A percentile compares a stretch with the other conserved stretches of the same genome.
Conservation (phyloP, 2,113 vertebrate genomes). For the Protobothrops flavoviridis region DNA sequence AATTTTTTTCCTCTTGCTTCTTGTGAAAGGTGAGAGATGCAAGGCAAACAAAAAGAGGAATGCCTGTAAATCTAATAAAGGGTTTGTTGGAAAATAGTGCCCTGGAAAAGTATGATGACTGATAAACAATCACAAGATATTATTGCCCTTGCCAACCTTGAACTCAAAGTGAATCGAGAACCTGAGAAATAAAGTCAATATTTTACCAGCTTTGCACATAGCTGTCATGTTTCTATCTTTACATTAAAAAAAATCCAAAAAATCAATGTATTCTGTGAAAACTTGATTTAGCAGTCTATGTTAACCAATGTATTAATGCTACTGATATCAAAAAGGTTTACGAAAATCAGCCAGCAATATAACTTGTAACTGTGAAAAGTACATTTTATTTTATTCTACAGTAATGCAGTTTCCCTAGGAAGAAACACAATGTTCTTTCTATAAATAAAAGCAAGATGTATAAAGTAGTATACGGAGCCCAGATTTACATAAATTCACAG, state of each 20-base stretch:
- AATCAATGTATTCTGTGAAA: conserved; percentile 57
- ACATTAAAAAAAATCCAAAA: conserved; percentile 37
- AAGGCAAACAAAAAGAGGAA: conserved; percentile 15
- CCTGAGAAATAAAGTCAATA: conserved; percentile 64
- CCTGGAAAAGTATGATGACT: conserved; percentile 30
- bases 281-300: conserved; percentile 52
- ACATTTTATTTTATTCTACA: conserved; percentile 35
- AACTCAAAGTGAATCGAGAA: conserved; percentile 61
- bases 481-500: neutral
- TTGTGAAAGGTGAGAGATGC: conserved; percentile 35
- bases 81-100: conserved; percentile 23
- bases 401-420: conserved; percentile 14
- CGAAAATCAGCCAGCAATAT: conserved; percentile 42
- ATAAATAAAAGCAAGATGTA: conserved; percentile 26
- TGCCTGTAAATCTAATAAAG: conserved; percentile 18
- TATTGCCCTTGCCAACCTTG: conserved; percentile 64
- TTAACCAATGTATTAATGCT: conserved; percentile 59
- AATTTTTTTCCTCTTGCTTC: conserved; percentile 17
- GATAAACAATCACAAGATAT: conserved; percentile 45
- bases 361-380: conserved; percentile 13
- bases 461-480: neutral
- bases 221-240: conserved; percentile 47
- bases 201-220: conserved; percentile 52
- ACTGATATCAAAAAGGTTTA: conserved; percentile 54
- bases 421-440: neutral